Base-by-base conservation (phyloP, 2,113 vertebrate species). In the Engraulis encrasicolus region DNA sequence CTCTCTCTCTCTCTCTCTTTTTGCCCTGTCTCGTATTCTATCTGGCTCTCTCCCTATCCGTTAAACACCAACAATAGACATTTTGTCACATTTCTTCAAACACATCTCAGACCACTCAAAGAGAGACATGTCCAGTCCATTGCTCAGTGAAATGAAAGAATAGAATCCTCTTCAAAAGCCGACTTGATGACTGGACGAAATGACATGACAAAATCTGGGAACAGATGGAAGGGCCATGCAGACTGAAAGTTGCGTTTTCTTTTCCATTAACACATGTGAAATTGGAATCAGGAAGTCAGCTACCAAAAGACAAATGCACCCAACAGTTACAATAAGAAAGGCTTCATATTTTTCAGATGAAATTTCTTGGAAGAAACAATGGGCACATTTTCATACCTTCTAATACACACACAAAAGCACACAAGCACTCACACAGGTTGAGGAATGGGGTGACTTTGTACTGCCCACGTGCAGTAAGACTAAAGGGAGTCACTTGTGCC, bases 391-490 rank as follows among this genome's bases (percentile, higher is more conserved):
- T 3, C 3, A 74, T 14, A 4, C 11, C 27, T 27, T 36, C 49
- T 71, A 81, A 86, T 50, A 80, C 79, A 82, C 38, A 82, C 40
- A 78, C 74, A 83, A 38, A 77, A 34, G 50, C 23, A 77, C 36
- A 78, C 71, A 37, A 12, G 50, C 81, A 80, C 66, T 18, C 45
- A 84, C n/a, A n/a, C n/a, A n/a, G n/a, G n/a, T n/a, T n/a, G n/a
- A n/a, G n/a, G n/a, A n/a, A n/a, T n/a, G n/a, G n/a, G n/a, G n/a
- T n/a, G n/a, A n/a, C n/a, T n/a, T n/a, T n/a, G n/a, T n/a, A n/a
- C n/a, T n/a, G n/a, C 58, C 9, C 58, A 50, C 58, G 80, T n/a
- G n/a, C n/a, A n/a, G n/a, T n/a, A n/a, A n/a, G n/a, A n/a, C n/a
- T n/a, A n/a, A n/a, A n/a, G n/a, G n/a, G n/a, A n/a, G n/a, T n/a